Evolutionary conservation across 1,140 invertebrate genomes (phyloP).

Genomic region (Drosophila asahinai): DNA sequence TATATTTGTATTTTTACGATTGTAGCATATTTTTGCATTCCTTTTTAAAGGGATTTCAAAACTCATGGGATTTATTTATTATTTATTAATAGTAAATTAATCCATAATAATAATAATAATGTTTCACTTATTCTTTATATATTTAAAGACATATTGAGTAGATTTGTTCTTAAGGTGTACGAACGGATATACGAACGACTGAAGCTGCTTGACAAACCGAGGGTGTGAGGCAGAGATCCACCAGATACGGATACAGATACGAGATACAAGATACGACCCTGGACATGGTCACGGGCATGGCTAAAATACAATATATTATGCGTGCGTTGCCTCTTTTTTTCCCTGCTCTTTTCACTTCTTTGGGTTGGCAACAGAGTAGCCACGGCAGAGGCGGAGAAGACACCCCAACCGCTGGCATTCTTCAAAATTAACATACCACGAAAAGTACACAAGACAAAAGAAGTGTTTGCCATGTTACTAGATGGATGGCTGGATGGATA

Average conservation of each 20-base stretch:
- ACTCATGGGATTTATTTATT: too few relatives aligned
- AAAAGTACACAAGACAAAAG: slow-evolving; percentile 55
- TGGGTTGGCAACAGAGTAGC: slow-evolving; percentile 43
- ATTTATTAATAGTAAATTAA: too few relatives aligned
- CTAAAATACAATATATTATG: slow-evolving; percentile 67
- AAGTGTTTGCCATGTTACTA: slow-evolving; percentile 39
- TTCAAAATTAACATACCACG: slow-evolving; percentile 73
- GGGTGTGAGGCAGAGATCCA: slow-evolving; percentile 31
- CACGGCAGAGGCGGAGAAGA: slow-evolving; percentile 8
- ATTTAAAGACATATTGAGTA: too few relatives aligned
- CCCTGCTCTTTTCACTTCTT: slow-evolving; percentile 25
- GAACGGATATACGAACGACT: slow-evolving; percentile 67
- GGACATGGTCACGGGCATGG: slow-evolving; percentile 75
- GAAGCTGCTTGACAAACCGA: slow-evolving; percentile 59
- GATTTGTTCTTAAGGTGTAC: slow-evolving; percentile 5
- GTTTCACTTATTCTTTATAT: too few relatives aligned
- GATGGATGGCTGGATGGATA: slow-evolving; percentile 24
- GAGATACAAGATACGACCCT: slow-evolving; percentile 70
- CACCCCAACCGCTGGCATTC: slow-evolving; percentile 45
- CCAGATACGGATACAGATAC: slow-evolving; percentile 64
- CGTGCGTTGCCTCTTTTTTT: slow-evolving; percentile 46
- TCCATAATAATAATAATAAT: too few relatives aligned
- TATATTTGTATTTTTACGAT: too few relatives aligned
- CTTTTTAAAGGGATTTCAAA: too few relatives aligned
- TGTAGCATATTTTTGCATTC: too few relatives aligned